phyloP scores from a whole-genome alignment of 1,140 invertebrate species.

The Helicoverpa armigera region DNA sequence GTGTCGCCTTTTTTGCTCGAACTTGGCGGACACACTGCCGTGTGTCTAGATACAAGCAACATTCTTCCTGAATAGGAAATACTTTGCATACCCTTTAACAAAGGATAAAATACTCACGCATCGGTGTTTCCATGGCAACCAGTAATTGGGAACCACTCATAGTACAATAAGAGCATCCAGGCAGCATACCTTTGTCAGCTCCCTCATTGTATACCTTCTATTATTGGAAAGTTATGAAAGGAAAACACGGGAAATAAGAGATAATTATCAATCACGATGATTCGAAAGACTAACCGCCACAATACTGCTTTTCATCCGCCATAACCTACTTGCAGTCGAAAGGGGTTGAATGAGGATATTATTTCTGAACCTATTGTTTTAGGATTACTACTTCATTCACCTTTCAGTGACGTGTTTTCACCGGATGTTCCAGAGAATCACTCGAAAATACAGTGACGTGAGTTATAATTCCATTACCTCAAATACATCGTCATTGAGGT shows the following conservation, averaged over 20 bases:
- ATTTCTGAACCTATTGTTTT: neutral
- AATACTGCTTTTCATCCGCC: neutral
- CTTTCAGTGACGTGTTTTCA: no score
- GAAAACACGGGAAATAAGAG: constrained; percentile 30
- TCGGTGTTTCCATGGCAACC: constrained; percentile 22
- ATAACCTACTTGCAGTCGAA: neutral
- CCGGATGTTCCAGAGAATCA: no score
- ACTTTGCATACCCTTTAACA: constrained; percentile 18
- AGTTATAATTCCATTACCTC: no score
- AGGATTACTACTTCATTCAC: no score
- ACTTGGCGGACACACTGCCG: no score
- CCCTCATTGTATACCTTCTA: constrained; percentile 12
- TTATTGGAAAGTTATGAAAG: constrained; percentile 39
- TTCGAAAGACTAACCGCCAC: neutral
- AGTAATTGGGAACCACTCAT: constrained; percentile 41
- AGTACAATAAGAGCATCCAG: constrained; percentile 26
- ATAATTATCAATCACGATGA: constrained; percentile 36
- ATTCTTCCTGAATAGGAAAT: constrained; percentile 5
- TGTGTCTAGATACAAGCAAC: constrained; percentile 1
- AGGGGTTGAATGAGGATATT: neutral
- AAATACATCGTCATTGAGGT: no score
- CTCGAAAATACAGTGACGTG: no score
- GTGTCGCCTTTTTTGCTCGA: no score
- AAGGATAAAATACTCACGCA: constrained; percentile 42
- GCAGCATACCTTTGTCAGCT: constrained; percentile 35